A percentile compares a stretch with the other conserved stretches of the same genome.
Conservation (phyloP, 2,888 invertebrate genomes). For the Limnephilus rhombicus region DNA sequence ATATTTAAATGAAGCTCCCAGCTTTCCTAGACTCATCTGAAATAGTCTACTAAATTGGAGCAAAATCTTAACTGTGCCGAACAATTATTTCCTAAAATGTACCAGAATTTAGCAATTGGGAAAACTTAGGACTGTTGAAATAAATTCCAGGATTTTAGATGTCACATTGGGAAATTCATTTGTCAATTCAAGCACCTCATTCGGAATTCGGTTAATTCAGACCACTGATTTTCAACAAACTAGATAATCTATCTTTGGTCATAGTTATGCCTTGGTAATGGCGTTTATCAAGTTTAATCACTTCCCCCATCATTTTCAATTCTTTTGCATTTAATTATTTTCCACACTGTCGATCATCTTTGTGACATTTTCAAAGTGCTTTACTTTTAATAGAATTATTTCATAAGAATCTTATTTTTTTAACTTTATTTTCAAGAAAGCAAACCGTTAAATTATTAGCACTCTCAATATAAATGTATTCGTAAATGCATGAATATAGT, state of each 20-base stretch:
- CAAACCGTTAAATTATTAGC: no score
- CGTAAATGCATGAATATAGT: no score
- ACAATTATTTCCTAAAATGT: constrained; percentile 6
- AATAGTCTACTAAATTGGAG: background rate
- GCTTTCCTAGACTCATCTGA: constrained; percentile 7
- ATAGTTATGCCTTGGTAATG: no score
- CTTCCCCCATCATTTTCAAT: no score
- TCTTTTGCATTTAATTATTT: no score
- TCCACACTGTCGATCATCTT: no score
- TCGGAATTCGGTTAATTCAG: constrained; percentile 9
- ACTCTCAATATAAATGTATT: no score
- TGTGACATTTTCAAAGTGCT: no score
- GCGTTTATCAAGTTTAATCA: no score
- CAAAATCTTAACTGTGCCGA: background rate
- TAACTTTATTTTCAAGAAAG: no score
- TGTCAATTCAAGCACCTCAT: background rate
- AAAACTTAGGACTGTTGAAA: background rate
- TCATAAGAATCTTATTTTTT: no score
- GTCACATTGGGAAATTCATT: constrained; percentile 16
- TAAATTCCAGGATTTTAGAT: constrained; percentile 25
- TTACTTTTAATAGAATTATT: no score
- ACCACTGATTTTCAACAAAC: background rate
- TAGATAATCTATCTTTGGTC: background rate
- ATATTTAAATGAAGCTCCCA: background rate
- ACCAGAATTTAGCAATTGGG: constrained; percentile 16